Percentiles rank a stretch among this genome's conserved stretches.
phyloP scores from a whole-genome alignment of 2,888 invertebrate species.

The Parnassius glacialis region DNA sequence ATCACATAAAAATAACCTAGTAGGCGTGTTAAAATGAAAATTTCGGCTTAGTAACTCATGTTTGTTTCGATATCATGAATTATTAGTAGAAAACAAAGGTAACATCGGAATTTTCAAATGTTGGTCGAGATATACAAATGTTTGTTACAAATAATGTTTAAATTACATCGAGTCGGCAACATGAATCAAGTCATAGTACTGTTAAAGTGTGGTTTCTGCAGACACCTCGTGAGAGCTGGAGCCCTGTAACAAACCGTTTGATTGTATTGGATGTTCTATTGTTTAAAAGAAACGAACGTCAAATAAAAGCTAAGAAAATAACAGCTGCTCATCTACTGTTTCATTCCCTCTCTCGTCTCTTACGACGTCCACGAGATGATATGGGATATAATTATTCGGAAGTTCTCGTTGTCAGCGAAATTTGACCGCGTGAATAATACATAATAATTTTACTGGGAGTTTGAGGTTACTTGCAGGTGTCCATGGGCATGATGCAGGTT shows the following conservation, averaged over 20 bases:
- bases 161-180: conserved; percentile 31
- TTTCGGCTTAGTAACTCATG: conserved; percentile 35
- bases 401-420: too few relatives aligned
- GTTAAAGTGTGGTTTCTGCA: conserved; percentile 63
- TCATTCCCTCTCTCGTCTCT: too few relatives aligned
- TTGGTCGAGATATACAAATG: conserved; percentile 58
- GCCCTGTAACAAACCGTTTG: conserved; percentile 61
- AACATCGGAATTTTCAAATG: conserved; percentile 51
- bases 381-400: too few relatives aligned
- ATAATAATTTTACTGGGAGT: too few relatives aligned
- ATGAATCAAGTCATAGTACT: conserved; percentile 66
- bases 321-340: too few relatives aligned
- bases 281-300: too few relatives aligned
- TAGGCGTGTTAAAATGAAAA: conserved; percentile 30
- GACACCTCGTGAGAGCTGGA: conserved; percentile 71
- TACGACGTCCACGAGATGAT: too few relatives aligned
- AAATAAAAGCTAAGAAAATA: too few relatives aligned
- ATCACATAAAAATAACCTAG: conserved; percentile 28
- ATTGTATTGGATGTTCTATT: background rate
- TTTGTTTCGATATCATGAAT: conserved; percentile 31
- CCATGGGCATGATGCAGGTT: too few relatives aligned
- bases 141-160: conserved; percentile 50
- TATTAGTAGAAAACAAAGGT: conserved; percentile 40
- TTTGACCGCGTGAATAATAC: too few relatives aligned
- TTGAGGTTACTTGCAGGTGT: too few relatives aligned